A percentile compares a stretch with the other conserved stretches of the same genome.
phyloP scores from a whole-genome alignment of 2,888 invertebrate species.

The Prosapia bicincta region DNA sequence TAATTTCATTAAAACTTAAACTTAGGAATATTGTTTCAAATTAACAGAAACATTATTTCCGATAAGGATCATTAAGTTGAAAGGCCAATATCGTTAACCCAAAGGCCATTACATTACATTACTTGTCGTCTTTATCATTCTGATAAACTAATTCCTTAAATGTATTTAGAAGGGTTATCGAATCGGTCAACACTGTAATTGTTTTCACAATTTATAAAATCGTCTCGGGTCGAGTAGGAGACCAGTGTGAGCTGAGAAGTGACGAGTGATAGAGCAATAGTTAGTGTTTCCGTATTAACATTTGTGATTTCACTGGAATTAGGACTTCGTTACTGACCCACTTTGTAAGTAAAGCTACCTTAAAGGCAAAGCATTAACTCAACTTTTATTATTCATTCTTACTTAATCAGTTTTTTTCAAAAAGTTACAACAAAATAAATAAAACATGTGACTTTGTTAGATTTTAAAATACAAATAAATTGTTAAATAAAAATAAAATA shows the following conservation, averaged over 20 bases:
- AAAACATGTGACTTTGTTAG: no score
- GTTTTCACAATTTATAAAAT: not conserved
- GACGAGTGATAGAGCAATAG: not conserved
- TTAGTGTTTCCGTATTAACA: not conserved
- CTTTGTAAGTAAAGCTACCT: not conserved
- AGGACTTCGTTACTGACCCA: not conserved
- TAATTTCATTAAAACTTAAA: not conserved
- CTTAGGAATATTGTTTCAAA: not conserved
- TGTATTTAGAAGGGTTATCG: not conserved
- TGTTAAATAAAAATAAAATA: no score
- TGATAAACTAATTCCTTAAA: not conserved
- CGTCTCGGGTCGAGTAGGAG: not conserved
- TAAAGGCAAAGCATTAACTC: no score
- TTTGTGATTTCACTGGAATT: not conserved
- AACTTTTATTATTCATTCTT: no score
- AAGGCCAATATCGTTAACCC: not conserved
- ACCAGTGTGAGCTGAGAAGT: not conserved
- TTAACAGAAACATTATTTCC: not conserved
- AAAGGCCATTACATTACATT: not conserved
- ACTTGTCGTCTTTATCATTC: not conserved
- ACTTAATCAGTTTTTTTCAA: no score
- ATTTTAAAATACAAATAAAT: no score
- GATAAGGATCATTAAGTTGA: not conserved
- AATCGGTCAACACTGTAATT: not conserved
- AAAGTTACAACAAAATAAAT: no score